Evolutionary conservation across 2,113 vertebrate genomes (phyloP).

Genomic region (Bubo scandiacus): DNA sequence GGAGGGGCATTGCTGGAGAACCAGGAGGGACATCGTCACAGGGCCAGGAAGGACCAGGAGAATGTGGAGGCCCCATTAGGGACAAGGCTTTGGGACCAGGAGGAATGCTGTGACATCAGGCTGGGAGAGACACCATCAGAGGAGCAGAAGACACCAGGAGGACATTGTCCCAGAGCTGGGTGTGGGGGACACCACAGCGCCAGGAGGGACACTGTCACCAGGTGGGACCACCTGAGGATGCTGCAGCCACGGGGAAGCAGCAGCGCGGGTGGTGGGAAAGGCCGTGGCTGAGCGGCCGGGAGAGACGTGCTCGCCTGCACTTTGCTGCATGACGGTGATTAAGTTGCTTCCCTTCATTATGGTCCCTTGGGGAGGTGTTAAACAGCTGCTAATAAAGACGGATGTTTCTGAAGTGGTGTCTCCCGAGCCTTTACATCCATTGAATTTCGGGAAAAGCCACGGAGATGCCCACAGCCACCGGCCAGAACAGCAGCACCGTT

Average conservation of each 20-base stretch:
- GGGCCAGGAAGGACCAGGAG: background rate
- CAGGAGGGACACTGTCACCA: background rate
- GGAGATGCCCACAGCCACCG: background rate
- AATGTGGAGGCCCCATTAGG: background rate
- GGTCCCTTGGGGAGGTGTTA: slow-evolving; percentile 55
- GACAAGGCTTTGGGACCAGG: background rate
- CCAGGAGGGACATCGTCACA: background rate
- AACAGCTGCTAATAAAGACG: slow-evolving; percentile 49
- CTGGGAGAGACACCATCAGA: background rate
- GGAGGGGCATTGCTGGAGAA: background rate
- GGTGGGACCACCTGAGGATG: background rate
- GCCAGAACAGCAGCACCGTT: background rate
- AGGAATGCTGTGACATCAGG: background rate
- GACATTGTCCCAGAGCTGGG: background rate
- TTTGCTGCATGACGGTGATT: slow-evolving; percentile 18
- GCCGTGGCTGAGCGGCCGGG: rapidly evolving
- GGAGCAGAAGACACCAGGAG: background rate
- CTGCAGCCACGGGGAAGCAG: rapidly evolving
- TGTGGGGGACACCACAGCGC: background rate
- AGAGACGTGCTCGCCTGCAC: background rate
- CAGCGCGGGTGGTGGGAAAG: rapidly evolving
- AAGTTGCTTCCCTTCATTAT: slow-evolving; percentile 34
- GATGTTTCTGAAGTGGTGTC: background rate
- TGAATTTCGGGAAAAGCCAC: background rate
- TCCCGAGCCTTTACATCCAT: background rate